phyloP scores from a whole-genome alignment of 2,797 vertebrate species.

The Urocyon cinereoargenteus region DNA sequence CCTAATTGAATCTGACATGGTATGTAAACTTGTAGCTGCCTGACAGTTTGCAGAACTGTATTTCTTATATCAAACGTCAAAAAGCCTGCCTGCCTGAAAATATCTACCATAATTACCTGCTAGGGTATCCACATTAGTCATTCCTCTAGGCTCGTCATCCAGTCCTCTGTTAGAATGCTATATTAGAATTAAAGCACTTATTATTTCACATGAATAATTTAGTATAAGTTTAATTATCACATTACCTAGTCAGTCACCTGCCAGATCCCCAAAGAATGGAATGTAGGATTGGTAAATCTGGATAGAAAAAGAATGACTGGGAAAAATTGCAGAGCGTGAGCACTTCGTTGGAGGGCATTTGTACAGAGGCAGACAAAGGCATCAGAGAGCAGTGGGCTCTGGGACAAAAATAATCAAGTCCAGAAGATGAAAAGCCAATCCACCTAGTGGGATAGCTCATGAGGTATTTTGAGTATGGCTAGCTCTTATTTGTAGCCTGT shows the following conservation, averaged over 20 bases:
- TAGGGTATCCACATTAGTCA: neutral
- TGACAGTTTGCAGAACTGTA: conserved; percentile 48
- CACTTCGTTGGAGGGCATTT: neutral
- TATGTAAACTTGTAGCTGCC: conserved; percentile 20
- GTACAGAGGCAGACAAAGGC: neutral
- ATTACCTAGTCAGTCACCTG: neutral
- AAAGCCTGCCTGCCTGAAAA: conserved; percentile 59
- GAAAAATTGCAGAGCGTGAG: neutral
- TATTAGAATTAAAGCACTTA: conserved; percentile 20
- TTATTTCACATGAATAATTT: neutral
- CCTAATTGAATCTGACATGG: conserved; percentile 45
- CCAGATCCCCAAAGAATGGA: neutral
- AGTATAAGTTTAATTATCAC: neutral
- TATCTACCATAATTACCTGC: conserved; percentile 7
- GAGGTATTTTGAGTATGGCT: neutral
- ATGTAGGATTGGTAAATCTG: neutral
- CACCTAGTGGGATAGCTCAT: neutral
- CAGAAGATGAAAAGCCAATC: neutral
- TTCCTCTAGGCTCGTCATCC: neutral
- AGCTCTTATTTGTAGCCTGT: neutral
- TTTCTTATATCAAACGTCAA: conserved; percentile 60
- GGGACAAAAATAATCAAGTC: neutral
- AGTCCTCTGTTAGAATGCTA: neutral
- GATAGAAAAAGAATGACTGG: neutral
- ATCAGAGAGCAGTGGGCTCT: neutral